phyloP scores from a whole-genome alignment of 2,888 invertebrate species.

The Orthosia cruda region DNA sequence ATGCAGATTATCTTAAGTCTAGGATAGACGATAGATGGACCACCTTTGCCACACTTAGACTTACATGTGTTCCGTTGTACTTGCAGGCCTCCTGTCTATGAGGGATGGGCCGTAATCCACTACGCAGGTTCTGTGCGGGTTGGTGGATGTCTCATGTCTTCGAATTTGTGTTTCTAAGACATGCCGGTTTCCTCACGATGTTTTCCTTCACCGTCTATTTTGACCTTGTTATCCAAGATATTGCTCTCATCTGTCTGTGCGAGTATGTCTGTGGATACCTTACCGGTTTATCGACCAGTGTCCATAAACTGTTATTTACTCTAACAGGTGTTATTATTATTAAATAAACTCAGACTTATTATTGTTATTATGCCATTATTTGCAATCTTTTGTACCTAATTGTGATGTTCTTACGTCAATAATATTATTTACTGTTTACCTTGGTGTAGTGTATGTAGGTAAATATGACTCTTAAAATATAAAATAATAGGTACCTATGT shows the following conservation, averaged over 20 bases:
- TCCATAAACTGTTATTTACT: background rate
- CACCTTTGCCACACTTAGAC: too few species aligned
- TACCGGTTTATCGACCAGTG: background rate
- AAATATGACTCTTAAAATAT: background rate
- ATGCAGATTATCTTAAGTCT: background rate
- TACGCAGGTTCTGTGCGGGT: too few species aligned
- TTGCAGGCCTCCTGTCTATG: too few species aligned
- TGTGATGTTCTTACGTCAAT: background rate
- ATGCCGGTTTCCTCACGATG: too few species aligned
- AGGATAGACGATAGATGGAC: too few species aligned
- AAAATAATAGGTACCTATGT: too few species aligned
- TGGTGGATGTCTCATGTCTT: too few species aligned
- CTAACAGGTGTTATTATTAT: background rate
- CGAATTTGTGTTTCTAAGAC: too few species aligned
- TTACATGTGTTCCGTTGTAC: too few species aligned
- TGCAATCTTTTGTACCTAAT: background rate
- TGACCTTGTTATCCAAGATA: background rate
- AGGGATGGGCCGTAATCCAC: too few species aligned
- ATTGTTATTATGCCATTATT: constrained; percentile 2
- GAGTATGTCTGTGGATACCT: background rate
- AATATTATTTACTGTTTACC: background rate
- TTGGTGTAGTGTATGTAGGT: background rate
- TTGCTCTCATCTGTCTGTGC: background rate
- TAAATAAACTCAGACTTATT: background rate
- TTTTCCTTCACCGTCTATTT: background rate